Conservation (phyloP, 2,113 vertebrate genomes). For the Protobothrops mucrosquamatus region DNA sequence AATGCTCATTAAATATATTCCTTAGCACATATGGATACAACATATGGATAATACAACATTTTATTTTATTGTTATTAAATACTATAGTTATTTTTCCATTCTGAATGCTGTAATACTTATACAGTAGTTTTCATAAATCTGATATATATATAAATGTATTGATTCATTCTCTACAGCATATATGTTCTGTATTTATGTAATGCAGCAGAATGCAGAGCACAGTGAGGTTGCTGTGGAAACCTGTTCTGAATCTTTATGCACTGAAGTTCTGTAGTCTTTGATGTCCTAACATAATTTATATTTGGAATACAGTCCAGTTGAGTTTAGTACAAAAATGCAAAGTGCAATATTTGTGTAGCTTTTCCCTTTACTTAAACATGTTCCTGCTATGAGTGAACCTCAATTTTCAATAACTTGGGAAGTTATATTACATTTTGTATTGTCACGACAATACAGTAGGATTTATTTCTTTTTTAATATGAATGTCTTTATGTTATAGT, state of each 20-base stretch:
- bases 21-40: background rate
- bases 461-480: conserved; percentile 39
- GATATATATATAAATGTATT: conserved; percentile 28
- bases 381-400: background rate
- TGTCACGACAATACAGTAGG: background rate
- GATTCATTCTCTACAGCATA: conserved; percentile 48
- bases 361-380: background rate
- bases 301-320: conserved; percentile 13
- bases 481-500: conserved; percentile 38
- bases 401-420: background rate
- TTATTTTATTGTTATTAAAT: background rate
- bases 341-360: background rate
- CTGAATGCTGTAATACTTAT: background rate
- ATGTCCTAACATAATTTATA: conserved; percentile 20
- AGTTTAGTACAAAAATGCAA: conserved; percentile 28
- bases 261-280: conserved; percentile 20
- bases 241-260: conserved; percentile 50
- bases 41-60: background rate
- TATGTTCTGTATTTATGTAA: conserved; percentile 63
- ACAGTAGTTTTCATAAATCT: conserved; percentile 32
- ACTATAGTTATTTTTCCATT: background rate
- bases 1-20: rapidly evolving
- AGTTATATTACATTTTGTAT: background rate
- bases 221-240: conserved; percentile 67
- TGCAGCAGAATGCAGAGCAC: conserved; percentile 56